Base-by-base conservation (phyloP, 2,113 vertebrate genomes). In the Mirza zaza region DNA sequence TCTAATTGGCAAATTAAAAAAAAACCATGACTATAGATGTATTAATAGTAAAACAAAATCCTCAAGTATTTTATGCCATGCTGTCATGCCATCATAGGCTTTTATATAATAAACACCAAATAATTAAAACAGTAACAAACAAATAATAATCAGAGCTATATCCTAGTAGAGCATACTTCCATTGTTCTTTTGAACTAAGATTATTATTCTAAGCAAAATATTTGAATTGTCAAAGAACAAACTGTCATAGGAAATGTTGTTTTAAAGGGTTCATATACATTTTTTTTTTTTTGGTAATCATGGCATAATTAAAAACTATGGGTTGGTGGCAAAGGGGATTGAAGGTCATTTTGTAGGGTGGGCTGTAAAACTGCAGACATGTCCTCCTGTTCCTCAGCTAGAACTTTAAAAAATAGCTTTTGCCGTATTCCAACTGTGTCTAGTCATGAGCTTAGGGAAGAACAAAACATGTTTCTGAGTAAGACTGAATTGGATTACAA, bases 51-150 rank as follows among this genome's bases (percentile, higher is more conserved):
- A 17, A 67, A 76, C 88, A 36, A 63, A 10, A 32, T 59, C 27
- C 12, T 57, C 29, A 67, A 12, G 7, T 79, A 48, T 81, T 92
- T 91, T 82, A 57, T 65, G 20, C 18, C 14, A 45, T 87, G 8
- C 57, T 79, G 36, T 21, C 42, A 79, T 0, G 79, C 32, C n/a
- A 34, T 14, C 8, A 13, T 76, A 71, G 15, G 10, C 80, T 94
- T 97, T 92, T 67, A 29, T 85, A 42, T 84, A 73, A 71, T 79
- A 75, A 71, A 79, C 45, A 76, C 21, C 23, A 83, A 97, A 39
- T 85, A 71, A 91, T 92, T 42, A 86, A 77, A 89, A 81, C 13
- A 67, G 8, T 80, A 89, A 71, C 8, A 86, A 79, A 4, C 6
- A 15, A 87, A 17, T 21, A 23, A 11, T 6, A 65, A 91, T 29